These are phyloP conservation scores for Pegoplata infirma DNA, from an alignment of 2,888 invertebrate genomes.

Conservation along the genomic window DNA sequence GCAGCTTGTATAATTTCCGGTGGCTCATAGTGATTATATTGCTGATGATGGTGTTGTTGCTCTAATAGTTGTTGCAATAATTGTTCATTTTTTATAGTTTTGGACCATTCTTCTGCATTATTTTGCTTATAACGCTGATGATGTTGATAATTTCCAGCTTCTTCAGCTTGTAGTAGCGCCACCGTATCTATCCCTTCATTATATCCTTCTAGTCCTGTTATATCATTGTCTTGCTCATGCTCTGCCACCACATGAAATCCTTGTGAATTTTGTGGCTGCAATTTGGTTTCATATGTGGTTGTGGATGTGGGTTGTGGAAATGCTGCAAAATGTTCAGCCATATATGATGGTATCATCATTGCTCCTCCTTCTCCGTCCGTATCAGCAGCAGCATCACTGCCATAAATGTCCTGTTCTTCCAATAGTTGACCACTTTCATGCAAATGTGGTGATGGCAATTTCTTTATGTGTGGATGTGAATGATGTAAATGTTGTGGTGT, in stretches of 20 bases:
- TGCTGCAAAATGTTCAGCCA: slow-evolving; percentile 49
- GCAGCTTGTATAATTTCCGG: slow-evolving; percentile 49
- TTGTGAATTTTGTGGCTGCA: slow-evolving; percentile 49
- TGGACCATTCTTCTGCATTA: slow-evolving; percentile 11
- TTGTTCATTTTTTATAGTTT: slow-evolving; percentile 54
- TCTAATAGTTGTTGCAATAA: slow-evolving; percentile 51
- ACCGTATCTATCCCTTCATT: slow-evolving; percentile 8
- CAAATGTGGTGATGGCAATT: slow-evolving; percentile 61
- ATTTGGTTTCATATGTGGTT: slow-evolving; percentile 55
- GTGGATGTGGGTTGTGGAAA: slow-evolving; percentile 46
- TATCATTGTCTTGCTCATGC: slow-evolving; percentile 53
- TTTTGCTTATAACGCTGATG: slow-evolving; percentile 34
- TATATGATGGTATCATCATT: slow-evolving; percentile 44
- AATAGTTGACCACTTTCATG: slow-evolving; percentile 51
- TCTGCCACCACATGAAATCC: slow-evolving; percentile 39
- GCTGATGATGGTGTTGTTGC: slow-evolving; percentile 9
- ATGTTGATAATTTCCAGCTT: slow-evolving; percentile 39
- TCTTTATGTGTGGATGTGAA: slow-evolving; percentile 52
- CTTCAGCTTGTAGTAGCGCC: slow-evolving; percentile 17
- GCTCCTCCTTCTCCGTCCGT: slow-evolving; percentile 22
- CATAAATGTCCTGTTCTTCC: slow-evolving; percentile 23
- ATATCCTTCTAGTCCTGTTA: slow-evolving; percentile 20
- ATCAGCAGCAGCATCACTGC: slow-evolving; percentile 5
- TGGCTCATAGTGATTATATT: slow-evolving; percentile 24
- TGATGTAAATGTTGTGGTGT: slow-evolving; percentile 36